These are phyloP conservation scores for Hyperoplus immaculatus DNA, from an alignment of 2,797 vertebrate genomes.

Conservation along the genomic window DNA sequence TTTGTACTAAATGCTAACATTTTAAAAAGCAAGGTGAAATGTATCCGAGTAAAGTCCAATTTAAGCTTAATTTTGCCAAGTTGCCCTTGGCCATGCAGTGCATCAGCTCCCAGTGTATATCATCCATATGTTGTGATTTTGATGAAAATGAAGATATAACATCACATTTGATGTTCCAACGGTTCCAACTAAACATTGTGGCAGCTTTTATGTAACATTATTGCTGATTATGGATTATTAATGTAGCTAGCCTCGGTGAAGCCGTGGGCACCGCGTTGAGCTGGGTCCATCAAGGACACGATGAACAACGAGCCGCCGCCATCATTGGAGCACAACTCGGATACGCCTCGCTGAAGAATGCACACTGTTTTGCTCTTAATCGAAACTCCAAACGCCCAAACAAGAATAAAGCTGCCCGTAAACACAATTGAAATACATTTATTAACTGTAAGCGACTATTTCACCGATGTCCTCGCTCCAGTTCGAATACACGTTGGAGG, in stretches of 20 bases:
- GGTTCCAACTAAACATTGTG: accelerated
- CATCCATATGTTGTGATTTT: constrained; percentile 23
- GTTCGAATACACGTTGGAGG: constrained; percentile 8
- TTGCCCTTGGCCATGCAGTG: constrained; percentile 46
- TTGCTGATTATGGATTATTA: background rate
- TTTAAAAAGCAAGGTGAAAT: background rate
- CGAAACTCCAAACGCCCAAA: constrained; percentile 1
- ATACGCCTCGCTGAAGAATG: constrained; percentile 85
- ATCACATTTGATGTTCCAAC: background rate
- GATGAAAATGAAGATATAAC: background rate
- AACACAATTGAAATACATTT: constrained; percentile 9
- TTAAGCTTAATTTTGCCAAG: constrained; percentile 17
- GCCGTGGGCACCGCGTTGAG: constrained; percentile 45
- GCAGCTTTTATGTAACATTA: background rate
- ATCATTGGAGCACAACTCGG: constrained; percentile 82
- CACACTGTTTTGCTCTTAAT: constrained; percentile 48
- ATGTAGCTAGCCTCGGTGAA: constrained; percentile 31
- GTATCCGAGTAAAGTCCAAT: accelerated
- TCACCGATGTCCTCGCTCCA: background rate
- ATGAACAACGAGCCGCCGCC: constrained; percentile 83
- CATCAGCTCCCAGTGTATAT: background rate
- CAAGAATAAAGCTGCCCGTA: background rate
- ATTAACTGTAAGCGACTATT: constrained; percentile 16
- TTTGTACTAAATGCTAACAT: background rate
- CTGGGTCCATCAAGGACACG: constrained; percentile 75